Conservation (phyloP, 2,113 vertebrate genomes). For the Tragelaphus buxtoni region DNA sequence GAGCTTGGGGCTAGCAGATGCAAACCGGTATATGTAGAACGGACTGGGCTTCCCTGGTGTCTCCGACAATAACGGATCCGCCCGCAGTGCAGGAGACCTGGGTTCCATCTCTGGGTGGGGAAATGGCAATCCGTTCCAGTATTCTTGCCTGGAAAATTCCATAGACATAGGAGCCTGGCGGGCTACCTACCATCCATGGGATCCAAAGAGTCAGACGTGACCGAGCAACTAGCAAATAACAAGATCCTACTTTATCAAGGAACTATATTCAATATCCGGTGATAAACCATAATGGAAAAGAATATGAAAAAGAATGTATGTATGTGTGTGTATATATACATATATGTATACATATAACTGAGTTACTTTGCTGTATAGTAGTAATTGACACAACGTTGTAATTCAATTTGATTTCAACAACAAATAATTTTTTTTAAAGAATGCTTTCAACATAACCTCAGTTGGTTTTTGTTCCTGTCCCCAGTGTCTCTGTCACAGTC, state of each 20-base stretch:
- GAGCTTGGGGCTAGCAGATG: neutral
- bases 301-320: neutral
- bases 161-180: neutral
- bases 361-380: neutral
- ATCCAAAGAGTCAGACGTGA: neutral
- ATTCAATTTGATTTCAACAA: neutral
- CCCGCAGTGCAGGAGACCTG: neutral
- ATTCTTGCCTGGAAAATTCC: neutral
- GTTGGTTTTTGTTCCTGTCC: constrained; percentile 22
- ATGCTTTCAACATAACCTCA: neutral
- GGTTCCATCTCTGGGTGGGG: neutral
- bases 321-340: accelerated
- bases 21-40: neutral
- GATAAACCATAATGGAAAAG: neutral
- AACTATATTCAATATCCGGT: neutral
- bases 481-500: neutral
- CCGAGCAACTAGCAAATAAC: neutral
- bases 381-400: neutral
- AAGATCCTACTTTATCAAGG: neutral
- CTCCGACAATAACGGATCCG: neutral
- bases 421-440: neutral
- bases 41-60: neutral
- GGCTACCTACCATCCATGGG: neutral
- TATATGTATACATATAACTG: neutral
- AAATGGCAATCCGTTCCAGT: neutral